These are phyloP conservation scores for Orthosia gracilis DNA, from an alignment of 2,888 invertebrate genomes.

Conservation along the genomic window DNA sequence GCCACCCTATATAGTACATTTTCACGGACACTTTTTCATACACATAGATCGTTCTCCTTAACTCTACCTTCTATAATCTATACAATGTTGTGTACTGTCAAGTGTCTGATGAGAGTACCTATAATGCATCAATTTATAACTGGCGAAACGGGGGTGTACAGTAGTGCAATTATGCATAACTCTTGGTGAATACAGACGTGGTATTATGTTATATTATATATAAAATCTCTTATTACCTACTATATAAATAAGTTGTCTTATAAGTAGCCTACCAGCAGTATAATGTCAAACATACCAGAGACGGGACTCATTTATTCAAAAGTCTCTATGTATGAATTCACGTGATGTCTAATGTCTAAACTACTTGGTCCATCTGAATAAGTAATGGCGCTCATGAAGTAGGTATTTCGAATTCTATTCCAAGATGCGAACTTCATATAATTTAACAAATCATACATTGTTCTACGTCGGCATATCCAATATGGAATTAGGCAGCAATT, in stretches of 20 bases:
- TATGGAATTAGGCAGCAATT: not conserved
- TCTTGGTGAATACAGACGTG: too few species aligned
- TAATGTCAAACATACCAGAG: constrained; percentile 8
- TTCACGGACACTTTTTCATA: too few species aligned
- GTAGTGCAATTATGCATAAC: too few species aligned
- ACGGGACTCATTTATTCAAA: constrained; percentile 35
- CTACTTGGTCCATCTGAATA: constrained; percentile 41
- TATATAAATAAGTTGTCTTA: not conserved
- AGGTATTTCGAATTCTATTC: constrained; percentile 16
- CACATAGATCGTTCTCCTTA: too few species aligned
- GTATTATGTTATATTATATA: too few species aligned
- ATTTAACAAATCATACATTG: not conserved
- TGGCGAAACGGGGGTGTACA: too few species aligned
- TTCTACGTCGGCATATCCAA: not conserved
- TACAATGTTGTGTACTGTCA: too few species aligned
- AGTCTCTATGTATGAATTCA: constrained; percentile 8
- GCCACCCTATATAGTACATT: too few species aligned
- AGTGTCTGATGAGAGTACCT: too few species aligned
- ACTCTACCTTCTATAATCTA: too few species aligned
- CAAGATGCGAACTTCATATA: not conserved
- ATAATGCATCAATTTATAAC: too few species aligned
- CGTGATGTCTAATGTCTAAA: constrained; percentile 13
- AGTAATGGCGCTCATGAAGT: constrained; percentile 20
- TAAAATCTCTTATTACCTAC: too few species aligned
- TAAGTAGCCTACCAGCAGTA: not conserved